These are phyloP conservation scores for Saimiri boliviensis DNA, from an alignment of 2,113 vertebrate species.

Conservation along the genomic window DNA sequence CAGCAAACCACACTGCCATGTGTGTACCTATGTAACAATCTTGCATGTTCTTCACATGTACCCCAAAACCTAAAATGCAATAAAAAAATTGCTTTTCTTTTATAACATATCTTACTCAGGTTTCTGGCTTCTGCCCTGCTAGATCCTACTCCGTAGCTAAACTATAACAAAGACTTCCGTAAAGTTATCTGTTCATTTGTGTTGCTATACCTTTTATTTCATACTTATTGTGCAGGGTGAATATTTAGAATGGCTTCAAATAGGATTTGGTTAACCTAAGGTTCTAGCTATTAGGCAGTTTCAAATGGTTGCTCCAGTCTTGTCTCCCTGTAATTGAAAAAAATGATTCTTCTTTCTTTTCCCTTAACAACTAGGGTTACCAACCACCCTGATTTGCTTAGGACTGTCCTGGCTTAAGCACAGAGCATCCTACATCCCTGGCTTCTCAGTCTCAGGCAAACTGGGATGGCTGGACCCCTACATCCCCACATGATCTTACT, in stretches of 20 bases:
- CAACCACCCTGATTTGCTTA: neutral
- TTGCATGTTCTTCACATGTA: too few relatives aligned
- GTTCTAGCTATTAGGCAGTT: neutral
- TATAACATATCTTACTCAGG: neutral
- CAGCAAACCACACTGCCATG: too few relatives aligned
- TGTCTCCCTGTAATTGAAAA: neutral
- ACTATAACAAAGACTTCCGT: neutral
- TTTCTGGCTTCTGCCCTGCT: neutral
- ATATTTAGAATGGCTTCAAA: neutral
- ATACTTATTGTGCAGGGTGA: neutral
- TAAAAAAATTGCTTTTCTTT: conserved; percentile 4
- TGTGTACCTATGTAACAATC: too few relatives aligned
- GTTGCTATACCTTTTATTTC: neutral
- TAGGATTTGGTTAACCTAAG: neutral
- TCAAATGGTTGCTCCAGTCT: neutral
- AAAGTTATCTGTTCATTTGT: neutral
- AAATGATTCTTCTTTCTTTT: neutral
- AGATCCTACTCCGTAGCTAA: neutral
- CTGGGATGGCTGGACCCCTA: neutral
- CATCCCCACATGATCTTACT: neutral
- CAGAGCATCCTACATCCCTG: neutral
- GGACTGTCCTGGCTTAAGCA: neutral
- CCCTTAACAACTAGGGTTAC: neutral
- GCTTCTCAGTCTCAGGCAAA: neutral
- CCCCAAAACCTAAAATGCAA: too few relatives aligned